Evolutionary conservation across 2,888 invertebrate genomes (phyloP).

Genomic region (Gymnoscelis rufifasciata): DNA sequence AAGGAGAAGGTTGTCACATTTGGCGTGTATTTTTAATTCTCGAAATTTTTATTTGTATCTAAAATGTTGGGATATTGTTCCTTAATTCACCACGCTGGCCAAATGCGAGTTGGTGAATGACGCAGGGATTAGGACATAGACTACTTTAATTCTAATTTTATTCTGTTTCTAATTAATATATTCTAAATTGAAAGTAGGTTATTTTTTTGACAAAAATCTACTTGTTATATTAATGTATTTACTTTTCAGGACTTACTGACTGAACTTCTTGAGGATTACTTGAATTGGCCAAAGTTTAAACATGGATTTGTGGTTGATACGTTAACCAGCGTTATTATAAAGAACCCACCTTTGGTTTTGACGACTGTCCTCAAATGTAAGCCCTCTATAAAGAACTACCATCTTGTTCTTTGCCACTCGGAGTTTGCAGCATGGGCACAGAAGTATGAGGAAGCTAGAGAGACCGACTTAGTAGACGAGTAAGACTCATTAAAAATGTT

Average conservation of each 20-base stretch:
- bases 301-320: conserved; percentile 63
- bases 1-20: too few species aligned
- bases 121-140: too few species aligned
- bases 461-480: conserved; percentile 51
- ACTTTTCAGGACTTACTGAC: conserved; percentile 53
- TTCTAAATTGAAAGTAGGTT: too few species aligned
- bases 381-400: conserved; percentile 51
- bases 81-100: too few species aligned
- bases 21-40: too few species aligned
- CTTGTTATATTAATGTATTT: too few species aligned
- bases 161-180: too few species aligned
- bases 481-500: conserved; percentile 31
- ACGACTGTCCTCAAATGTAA: conserved; percentile 61
- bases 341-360: conserved; percentile 48
- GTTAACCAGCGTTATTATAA: conserved; percentile 56
- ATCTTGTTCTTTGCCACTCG: conserved; percentile 61
- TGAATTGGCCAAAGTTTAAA: conserved; percentile 47
- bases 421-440: conserved; percentile 63
- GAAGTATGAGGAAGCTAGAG: conserved; percentile 52
- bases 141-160: too few species aligned
- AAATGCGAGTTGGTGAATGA: too few species aligned
- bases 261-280: conserved; percentile 56
- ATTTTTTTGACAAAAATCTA: neutral
- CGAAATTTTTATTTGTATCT: too few species aligned
- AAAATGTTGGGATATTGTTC: too few species aligned